Evolutionary conservation across 2,888 invertebrate species (phyloP).

Genomic region (Candidula unifasciata): DNA sequence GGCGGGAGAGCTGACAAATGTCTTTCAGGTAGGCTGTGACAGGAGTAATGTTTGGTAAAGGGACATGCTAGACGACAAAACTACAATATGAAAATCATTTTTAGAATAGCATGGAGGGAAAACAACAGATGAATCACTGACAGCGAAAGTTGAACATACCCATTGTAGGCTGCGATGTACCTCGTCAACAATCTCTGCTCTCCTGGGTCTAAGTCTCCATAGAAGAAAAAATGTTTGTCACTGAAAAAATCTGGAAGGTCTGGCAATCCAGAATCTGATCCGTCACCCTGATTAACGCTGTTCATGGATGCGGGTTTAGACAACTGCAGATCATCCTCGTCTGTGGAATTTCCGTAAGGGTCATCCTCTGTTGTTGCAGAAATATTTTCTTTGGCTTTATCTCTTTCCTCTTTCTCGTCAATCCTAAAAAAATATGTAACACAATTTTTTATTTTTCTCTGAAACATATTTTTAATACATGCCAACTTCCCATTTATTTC

Average conservation of each 20-base stretch:
- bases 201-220: constrained; percentile 69
- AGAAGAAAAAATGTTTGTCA: constrained; percentile 74
- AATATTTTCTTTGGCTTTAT: constrained; percentile 1
- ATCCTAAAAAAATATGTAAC: constrained; percentile 44
- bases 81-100: no score
- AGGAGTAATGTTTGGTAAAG: no score
- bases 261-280: constrained; percentile 68
- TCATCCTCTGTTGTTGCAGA: constrained; percentile 54
- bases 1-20: no score
- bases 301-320: background rate
- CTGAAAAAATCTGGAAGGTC: constrained; percentile 74
- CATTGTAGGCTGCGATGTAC: constrained; percentile 82
- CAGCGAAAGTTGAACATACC: constrained; percentile 74
- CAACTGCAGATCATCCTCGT: constrained; percentile 65
- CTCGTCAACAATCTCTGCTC: constrained; percentile 67
- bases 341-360: constrained; percentile 70
- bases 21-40: no score
- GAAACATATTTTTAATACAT: no score
- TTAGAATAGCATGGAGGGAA: background rate
- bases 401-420: constrained; percentile 41
- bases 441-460: no score
- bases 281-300: constrained; percentile 36
- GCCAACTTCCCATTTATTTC: no score
- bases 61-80: no score
- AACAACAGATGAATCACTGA: background rate